Conservation (phyloP, 1,140 invertebrate species). For the Megalopta genalis region DNA sequence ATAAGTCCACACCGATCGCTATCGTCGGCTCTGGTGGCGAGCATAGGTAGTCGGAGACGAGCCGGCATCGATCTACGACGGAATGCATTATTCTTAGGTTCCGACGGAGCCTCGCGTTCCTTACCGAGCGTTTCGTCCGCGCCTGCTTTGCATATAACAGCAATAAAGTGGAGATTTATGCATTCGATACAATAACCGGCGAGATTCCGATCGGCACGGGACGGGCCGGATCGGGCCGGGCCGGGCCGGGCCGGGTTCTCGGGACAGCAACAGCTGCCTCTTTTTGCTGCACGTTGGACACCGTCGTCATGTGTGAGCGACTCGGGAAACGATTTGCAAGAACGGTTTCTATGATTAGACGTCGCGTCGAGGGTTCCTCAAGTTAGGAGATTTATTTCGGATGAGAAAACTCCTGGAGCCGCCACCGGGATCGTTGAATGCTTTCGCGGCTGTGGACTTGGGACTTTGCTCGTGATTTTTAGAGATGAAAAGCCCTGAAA, state of each 20-base stretch:
- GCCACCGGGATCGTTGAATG: too few species aligned
- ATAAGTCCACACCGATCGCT: slow-evolving; percentile 59
- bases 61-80: slow-evolving; percentile 42
- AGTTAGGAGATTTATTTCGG: not conserved
- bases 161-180: slow-evolving; percentile 69
- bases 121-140: slow-evolving; percentile 45
- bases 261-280: slow-evolving; percentile 2
- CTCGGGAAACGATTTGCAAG: slow-evolving; percentile 41
- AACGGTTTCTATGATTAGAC: slow-evolving; percentile 47
- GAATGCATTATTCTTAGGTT: slow-evolving; percentile 53
- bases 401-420: not conserved
- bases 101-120: not conserved
- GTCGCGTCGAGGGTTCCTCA: not conserved
- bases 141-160: slow-evolving; percentile 67
- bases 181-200: slow-evolving; percentile 61
- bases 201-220: slow-evolving; percentile 51
- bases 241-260: slow-evolving; percentile 13
- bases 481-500: too few species aligned
- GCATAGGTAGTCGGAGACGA: not conserved
- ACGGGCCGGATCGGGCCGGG: slow-evolving; percentile 9
- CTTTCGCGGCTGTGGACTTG: too few species aligned
- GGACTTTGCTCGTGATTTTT: too few species aligned
- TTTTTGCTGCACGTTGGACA: not conserved
- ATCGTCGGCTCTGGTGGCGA: slow-evolving; percentile 16
- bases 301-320: slow-evolving; percentile 27